A percentile compares a stretch with the other conserved stretches of the same genome.
These are phyloP conservation scores for Serinus canaria DNA, from an alignment of 2,113 vertebrate genomes.

Conservation along the genomic window DNA sequence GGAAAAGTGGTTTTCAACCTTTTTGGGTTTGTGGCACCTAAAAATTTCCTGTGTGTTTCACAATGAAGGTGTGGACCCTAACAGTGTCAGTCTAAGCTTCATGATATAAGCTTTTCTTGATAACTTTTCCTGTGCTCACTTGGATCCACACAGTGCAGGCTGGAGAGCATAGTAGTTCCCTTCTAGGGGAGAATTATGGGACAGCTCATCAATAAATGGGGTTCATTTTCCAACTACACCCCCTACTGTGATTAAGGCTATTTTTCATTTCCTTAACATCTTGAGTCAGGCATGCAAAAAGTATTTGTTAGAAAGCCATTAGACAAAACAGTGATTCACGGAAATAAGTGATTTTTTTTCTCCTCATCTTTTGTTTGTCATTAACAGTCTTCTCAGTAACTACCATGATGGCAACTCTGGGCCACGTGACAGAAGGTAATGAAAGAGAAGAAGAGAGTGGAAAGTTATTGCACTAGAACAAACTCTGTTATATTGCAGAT, in stretches of 20 bases:
- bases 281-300: neutral
- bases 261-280: slow-evolving; percentile 24
- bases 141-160: neutral
- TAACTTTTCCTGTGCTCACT: neutral
- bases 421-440: slow-evolving; percentile 28
- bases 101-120: neutral
- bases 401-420: neutral
- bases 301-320: neutral
- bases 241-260: neutral
- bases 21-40: neutral
- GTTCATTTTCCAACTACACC: neutral
- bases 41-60: neutral
- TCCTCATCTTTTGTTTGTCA: slow-evolving; percentile 36
- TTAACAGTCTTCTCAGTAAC: slow-evolving; percentile 34
- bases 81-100: neutral
- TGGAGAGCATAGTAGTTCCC: neutral
- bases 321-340: neutral
- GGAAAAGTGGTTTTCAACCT: neutral
- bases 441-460: slow-evolving; percentile 28
- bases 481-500: slow-evolving; percentile 54
- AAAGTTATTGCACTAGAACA: slow-evolving; percentile 62
- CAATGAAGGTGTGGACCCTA: neutral
- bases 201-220: neutral
- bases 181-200: neutral
- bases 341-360: neutral